Percentiles rank a stretch among this genome's conserved stretches.
phyloP scores from a whole-genome alignment of 2,113 vertebrate species.

The Shinisaurus crocodilurus region DNA sequence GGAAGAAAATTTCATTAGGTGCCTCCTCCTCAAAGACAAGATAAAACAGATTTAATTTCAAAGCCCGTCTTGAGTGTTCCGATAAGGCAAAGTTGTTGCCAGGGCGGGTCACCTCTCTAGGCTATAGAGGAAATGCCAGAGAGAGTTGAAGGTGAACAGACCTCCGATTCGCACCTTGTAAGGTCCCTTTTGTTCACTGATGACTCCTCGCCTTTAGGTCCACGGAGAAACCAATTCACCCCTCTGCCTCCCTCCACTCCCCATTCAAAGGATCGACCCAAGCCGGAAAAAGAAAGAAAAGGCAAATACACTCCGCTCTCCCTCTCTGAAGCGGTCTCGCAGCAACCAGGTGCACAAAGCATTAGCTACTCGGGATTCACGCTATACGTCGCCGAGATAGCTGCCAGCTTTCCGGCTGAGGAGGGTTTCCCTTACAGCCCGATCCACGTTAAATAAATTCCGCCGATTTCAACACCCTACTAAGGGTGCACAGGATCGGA shows the following conservation, averaged over 20 bases:
- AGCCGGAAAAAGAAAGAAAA: not conserved
- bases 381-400: not conserved
- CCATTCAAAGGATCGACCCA: not conserved
- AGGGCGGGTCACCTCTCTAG: not conserved
- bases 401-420: no score
- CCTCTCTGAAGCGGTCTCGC: not conserved
- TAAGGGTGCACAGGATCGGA: not conserved
- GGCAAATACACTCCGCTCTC: not conserved
- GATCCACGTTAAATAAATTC: no score
- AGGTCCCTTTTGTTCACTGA: not conserved
- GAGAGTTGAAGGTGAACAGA: not conserved
- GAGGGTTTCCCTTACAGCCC: not conserved
- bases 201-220: no score
- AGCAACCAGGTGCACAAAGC: not conserved
- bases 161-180: not conserved
- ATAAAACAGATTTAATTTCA: not conserved
- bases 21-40: not conserved
- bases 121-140: not conserved
- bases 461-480: not conserved
- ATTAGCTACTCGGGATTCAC: not conserved
- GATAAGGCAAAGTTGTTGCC: not conserved
- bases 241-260: not conserved
- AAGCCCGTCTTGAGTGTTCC: not conserved
- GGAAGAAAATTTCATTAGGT: not conserved
- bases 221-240: not conserved